Base-by-base conservation (phyloP, 2,797 vertebrate species). In the Cottoperca gobio region DNA sequence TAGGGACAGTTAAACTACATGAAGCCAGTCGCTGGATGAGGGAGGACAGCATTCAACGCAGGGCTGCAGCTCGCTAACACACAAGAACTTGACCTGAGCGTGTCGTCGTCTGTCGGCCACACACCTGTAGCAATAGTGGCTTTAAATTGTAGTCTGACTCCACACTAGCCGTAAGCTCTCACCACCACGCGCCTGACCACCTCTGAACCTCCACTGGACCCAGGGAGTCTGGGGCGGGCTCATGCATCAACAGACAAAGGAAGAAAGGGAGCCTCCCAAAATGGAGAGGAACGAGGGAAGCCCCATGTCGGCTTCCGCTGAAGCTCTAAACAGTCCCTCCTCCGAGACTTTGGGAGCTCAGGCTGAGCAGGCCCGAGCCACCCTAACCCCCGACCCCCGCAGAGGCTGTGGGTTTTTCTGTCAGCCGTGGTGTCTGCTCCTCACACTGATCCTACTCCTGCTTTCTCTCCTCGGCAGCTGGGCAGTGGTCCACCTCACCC, bases 401-500 rank as follows among this genome's bases (percentile, higher is more conserved):
- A 45, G 74, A 6, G 48, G 82, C 11, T 85, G 72, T 42, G 64
- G 67, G 37, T 58, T 70, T 59, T 58, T 91, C 48, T 92, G 87
- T 76, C 90, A 82, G 70, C 93, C 90, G 0, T 89, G 92, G 73
- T 89, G 89, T 79, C 88, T 94, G 70, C 53, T 94, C 62, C 63
- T 95, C 48, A n/a, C 91, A 63, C 85, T 95, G 49, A 94, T 90
- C 76, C 82, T 95, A 37, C 91, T 96, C 89, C 88, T 95, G 88
- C 90, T 95, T 70, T 95, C 88, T 95, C 93, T 95, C 70, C 93
- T 96, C 64, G 94, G 93, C 94, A 96, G 95, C 93, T 96, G 95
- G 95, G 94, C 94, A 0, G 92, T 95, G 73, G 91, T 95, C 48
- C 94, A 95, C 69, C 95, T 95, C 80, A 93, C 90, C 35, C 77